These are phyloP conservation scores for Aviceda subcristata DNA, from an alignment of 2,113 vertebrate genomes.

Conservation along the genomic window DNA sequence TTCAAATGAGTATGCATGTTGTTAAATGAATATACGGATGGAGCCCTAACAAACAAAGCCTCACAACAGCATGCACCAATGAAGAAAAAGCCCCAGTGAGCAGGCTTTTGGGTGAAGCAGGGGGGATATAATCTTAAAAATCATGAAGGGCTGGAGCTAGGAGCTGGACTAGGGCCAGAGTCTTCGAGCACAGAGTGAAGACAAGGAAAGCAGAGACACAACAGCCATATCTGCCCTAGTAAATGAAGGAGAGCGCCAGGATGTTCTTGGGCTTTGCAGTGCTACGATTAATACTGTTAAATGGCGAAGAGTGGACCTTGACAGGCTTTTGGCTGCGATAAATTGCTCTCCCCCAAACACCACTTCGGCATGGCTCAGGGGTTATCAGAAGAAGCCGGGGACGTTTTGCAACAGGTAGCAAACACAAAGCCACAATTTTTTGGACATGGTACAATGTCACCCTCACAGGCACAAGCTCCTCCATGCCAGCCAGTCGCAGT, in stretches of 20 bases:
- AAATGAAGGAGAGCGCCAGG: not conserved
- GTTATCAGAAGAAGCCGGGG: not conserved
- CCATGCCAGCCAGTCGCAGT: not conserved
- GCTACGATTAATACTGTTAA: not conserved
- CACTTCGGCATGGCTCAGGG: not conserved
- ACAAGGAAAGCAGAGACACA: not conserved
- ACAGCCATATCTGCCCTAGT: not conserved
- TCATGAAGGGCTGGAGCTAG: not conserved
- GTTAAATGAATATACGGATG: not conserved
- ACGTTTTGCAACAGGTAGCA: not conserved
- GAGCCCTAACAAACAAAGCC: not conserved
- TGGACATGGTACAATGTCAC: not conserved
- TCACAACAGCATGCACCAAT: not conserved
- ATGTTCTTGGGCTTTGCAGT: not conserved
- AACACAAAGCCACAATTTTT: fast-evolving
- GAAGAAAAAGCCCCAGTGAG: not conserved
- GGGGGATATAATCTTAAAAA: not conserved
- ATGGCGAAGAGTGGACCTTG: not conserved
- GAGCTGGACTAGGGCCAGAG: not conserved
- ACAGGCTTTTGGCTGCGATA: not conserved
- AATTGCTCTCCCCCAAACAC: not conserved
- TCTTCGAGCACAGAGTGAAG: not conserved
- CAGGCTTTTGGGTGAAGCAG: not conserved
- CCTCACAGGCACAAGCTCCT: not conserved
- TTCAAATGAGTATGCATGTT: not conserved